Percentiles rank a stretch among this genome's conserved stretches.
These are phyloP conservation scores for Alosa sapidissima DNA, from an alignment of 2,797 vertebrate genomes.

Conservation along the genomic window DNA sequence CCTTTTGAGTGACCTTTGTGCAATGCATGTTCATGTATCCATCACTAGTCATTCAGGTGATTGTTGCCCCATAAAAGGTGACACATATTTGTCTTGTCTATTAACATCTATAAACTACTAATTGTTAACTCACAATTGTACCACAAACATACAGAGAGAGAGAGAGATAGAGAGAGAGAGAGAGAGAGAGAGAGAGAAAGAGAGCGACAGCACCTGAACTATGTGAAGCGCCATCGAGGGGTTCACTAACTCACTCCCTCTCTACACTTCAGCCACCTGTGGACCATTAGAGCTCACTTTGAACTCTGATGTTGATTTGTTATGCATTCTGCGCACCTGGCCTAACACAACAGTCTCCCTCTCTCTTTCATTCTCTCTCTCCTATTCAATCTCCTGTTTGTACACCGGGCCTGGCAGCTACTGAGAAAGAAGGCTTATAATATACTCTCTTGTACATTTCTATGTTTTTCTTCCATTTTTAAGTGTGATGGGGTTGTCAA, in stretches of 20 bases:
- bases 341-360: background rate
- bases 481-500: no score
- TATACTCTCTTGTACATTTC: no score
- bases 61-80: no score
- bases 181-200: background rate
- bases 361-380: background rate
- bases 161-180: background rate
- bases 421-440: background rate
- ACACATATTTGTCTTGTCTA: background rate
- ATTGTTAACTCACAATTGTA: background rate
- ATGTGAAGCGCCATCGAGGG: background rate
- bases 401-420: background rate
- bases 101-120: no score
- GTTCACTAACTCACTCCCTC: background rate
- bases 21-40: no score
- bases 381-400: background rate
- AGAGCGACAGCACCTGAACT: background rate
- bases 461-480: no score
- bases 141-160: background rate
- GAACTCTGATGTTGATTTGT: slow-evolving; percentile 13
- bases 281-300: background rate
- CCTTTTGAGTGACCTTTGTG: no score
- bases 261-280: background rate
- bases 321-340: slow-evolving; percentile 19
- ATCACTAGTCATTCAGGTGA: no score